Evolutionary conservation across 2,888 invertebrate species (phyloP).

Genomic region (Athetis lepigone): DNA sequence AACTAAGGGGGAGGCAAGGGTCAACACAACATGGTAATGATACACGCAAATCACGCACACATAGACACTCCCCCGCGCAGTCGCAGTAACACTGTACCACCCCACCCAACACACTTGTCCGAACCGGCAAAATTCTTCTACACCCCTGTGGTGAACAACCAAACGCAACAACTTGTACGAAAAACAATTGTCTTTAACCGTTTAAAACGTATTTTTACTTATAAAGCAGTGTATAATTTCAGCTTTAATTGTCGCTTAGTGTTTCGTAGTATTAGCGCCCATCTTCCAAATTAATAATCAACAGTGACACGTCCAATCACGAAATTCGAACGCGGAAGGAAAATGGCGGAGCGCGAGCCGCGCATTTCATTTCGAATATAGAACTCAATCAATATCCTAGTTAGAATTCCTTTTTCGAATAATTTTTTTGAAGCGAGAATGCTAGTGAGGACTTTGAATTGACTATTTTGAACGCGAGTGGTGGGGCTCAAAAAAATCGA

Average conservation of each 20-base stretch:
- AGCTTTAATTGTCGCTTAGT: slow-evolving; percentile 77
- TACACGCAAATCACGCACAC: slow-evolving; percentile 86
- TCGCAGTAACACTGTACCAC: slow-evolving; percentile 77
- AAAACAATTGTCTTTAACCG: slow-evolving; percentile 68
- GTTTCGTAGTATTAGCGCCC: slow-evolving; percentile 65
- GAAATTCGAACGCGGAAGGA: slow-evolving; percentile 73
- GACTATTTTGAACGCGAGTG: slow-evolving; percentile 62
- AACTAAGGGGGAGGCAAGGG: slow-evolving; percentile 70
- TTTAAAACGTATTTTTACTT: slow-evolving; percentile 63
- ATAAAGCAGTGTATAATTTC: slow-evolving; percentile 57
- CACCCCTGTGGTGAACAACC: slow-evolving; percentile 83
- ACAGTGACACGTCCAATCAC: slow-evolving; percentile 66
- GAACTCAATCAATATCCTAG: slow-evolving; percentile 63
- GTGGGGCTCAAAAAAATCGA: slow-evolving; percentile 82
- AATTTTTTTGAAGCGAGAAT: slow-evolving; percentile 66
- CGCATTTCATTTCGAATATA: slow-evolving; percentile 72
- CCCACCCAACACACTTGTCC: slow-evolving; percentile 85
- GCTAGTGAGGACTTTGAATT: slow-evolving; percentile 75
- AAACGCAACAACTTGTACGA: slow-evolving; percentile 86
- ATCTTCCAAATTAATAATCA: slow-evolving; percentile 55
- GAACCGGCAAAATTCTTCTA: slow-evolving; percentile 87
- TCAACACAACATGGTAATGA: slow-evolving; percentile 71
- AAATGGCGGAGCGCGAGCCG: slow-evolving; percentile 82
- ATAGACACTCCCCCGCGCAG: slow-evolving; percentile 79
- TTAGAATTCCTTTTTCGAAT: slow-evolving; percentile 52